Conservation (phyloP, 2,888 invertebrate genomes). For the Tuta absoluta region DNA sequence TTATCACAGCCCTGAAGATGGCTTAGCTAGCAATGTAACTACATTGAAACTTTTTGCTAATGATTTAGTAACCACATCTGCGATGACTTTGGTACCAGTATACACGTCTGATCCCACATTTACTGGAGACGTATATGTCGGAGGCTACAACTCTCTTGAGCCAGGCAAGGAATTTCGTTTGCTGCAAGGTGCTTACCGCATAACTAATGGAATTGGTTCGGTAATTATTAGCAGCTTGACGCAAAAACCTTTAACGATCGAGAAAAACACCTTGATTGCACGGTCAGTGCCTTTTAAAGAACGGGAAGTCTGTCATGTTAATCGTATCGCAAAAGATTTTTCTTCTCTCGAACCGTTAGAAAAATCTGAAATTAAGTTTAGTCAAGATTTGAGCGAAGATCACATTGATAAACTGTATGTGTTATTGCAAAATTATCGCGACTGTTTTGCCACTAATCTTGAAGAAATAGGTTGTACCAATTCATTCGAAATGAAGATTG, state of each 20-base stretch:
- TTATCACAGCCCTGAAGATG: constrained; percentile 28
- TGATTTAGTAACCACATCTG: neutral
- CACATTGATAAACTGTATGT: neutral
- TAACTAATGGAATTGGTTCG: constrained; percentile 24
- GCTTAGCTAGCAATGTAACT: neutral
- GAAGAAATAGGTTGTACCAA: constrained; percentile 33
- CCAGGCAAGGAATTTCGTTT: too few relatives aligned
- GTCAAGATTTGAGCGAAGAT: neutral
- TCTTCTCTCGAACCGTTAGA: constrained; percentile 16
- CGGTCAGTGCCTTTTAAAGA: constrained; percentile 26
- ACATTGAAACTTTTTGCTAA: neutral
- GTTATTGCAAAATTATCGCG: constrained; percentile 14
- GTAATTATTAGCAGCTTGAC: constrained; percentile 24
- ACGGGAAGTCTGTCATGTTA: constrained; percentile 22
- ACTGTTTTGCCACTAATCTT: constrained; percentile 22
- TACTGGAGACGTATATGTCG: constrained; percentile 31
- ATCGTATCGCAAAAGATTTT: constrained; percentile 24
- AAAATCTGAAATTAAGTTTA: constrained; percentile 14
- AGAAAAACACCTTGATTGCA: constrained; percentile 23
- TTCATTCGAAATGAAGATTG: too few relatives aligned
- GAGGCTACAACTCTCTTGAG: constrained; percentile 28
- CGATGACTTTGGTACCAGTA: neutral
- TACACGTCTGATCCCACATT: constrained; percentile 14
- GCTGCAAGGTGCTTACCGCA: constrained; percentile 27
- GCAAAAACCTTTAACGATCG: constrained; percentile 17